A percentile compares a stretch with the other conserved stretches of the same genome.
Evolutionary conservation across 1,140 invertebrate species (phyloP).

Genomic region (Onthophagus taurus): DNA sequence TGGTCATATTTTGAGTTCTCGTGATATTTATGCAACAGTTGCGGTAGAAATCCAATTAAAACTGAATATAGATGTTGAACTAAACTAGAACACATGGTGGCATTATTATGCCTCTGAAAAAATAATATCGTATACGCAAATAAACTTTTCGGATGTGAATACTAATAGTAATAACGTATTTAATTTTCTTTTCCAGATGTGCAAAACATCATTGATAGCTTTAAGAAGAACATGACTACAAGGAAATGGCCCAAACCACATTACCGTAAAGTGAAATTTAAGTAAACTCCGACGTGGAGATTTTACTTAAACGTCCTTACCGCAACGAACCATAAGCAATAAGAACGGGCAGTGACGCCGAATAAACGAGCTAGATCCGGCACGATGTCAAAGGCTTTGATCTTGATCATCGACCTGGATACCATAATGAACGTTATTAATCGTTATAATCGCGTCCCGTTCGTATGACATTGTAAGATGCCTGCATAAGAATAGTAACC

Average conservation of each 20-base stretch:
- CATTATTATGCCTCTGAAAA: too few species aligned
- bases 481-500: not conserved
- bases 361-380: constrained; percentile 2
- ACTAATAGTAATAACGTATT: too few species aligned
- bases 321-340: constrained; percentile 13
- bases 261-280: constrained; percentile 21
- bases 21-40: too few species aligned
- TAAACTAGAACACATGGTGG: too few species aligned
- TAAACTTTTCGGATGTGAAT: too few species aligned
- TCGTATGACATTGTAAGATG: constrained; percentile 8
- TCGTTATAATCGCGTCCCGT: constrained; percentile 5
- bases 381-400: constrained; percentile 34
- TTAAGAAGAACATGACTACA: constrained; percentile 18
- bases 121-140: too few species aligned
- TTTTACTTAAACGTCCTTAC: not conserved
- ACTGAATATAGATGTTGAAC: too few species aligned
- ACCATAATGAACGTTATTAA: constrained; percentile 29
- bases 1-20: too few species aligned
- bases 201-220: too few species aligned
- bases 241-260: constrained; percentile 13
- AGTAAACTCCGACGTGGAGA: constrained; percentile 2
- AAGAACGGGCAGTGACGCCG: not conserved
- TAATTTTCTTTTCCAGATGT: too few species aligned
- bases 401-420: constrained; percentile 36
- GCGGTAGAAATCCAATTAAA: too few species aligned